phyloP scores from a whole-genome alignment of 2,888 invertebrate genomes.

The Eustalomyia histrio region DNA sequence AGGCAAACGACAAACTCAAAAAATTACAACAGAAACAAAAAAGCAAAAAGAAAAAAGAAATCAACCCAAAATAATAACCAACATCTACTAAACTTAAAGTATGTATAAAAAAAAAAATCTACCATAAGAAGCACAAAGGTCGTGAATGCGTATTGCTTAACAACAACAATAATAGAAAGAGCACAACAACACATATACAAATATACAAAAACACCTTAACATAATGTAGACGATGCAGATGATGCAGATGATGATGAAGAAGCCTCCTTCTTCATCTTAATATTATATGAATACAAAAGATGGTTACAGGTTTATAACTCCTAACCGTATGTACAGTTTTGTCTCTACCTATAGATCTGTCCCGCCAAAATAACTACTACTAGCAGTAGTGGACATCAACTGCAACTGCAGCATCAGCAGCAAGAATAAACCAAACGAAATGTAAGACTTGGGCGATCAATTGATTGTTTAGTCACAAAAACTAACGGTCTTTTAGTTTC shows the following conservation, averaged over 20 bases:
- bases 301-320: slow-evolving; percentile 56
- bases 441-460: slow-evolving; percentile 61
- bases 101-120: slow-evolving; percentile 32
- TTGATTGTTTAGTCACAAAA: slow-evolving; percentile 65
- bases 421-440: slow-evolving; percentile 44
- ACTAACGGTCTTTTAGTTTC: slow-evolving; percentile 64
- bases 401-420: slow-evolving; percentile 14
- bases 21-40: neutral
- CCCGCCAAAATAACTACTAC: slow-evolving; percentile 51
- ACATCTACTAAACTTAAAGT: slow-evolving; percentile 27
- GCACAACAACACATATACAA: slow-evolving; percentile 26
- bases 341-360: slow-evolving; percentile 60
- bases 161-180: slow-evolving; percentile 41
- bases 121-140: slow-evolving; percentile 65
- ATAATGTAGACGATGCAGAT: slow-evolving; percentile 55
- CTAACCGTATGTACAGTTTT: slow-evolving; percentile 40
- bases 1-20: slow-evolving; percentile 12
- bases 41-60: neutral
- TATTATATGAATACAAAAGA: slow-evolving; percentile 30
- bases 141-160: slow-evolving; percentile 65
- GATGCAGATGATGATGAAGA: slow-evolving; percentile 52
- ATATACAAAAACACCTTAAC: slow-evolving; percentile 27
- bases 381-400: slow-evolving; percentile 61
- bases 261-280: slow-evolving; percentile 58
- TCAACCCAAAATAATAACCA: slow-evolving; percentile 16